These are phyloP conservation scores for Sebastes vulpes DNA, from an alignment of 2,797 vertebrate genomes.

Conservation along the genomic window DNA sequence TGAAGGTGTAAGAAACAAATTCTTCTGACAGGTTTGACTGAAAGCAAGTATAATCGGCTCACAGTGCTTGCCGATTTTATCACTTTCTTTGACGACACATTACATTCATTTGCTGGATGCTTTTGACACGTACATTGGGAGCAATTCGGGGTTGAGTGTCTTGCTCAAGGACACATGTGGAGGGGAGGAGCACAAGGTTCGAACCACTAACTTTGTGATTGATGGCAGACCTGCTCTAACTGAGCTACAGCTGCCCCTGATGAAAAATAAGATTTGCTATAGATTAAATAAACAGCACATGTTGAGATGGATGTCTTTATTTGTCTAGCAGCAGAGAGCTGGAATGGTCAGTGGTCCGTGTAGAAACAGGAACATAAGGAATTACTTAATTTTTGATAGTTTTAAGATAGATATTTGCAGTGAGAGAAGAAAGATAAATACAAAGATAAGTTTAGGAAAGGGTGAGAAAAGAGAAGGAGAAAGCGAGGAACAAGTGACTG, in stretches of 20 bases:
- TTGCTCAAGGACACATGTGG: not conserved
- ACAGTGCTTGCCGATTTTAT: not conserved
- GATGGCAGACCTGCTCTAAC: not conserved
- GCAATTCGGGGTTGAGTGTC: not conserved
- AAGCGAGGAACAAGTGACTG: constrained; percentile 1
- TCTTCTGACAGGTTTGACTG: not conserved
- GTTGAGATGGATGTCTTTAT: not conserved
- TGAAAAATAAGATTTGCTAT: constrained; percentile 5
- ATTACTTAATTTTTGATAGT: not conserved
- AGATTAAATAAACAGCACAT: constrained; percentile 9
- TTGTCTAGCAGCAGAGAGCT: not conserved
- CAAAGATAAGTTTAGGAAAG: not conserved
- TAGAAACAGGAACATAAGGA: not conserved
- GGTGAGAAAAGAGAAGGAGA: not conserved
- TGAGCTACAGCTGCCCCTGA: not conserved
- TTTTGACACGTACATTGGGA: not conserved
- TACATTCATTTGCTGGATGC: not conserved
- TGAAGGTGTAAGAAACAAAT: not conserved
- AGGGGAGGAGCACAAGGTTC: not conserved
- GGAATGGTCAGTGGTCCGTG: not conserved
- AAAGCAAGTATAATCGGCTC: not conserved
- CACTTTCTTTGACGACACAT: not conserved
- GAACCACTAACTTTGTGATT: not conserved
- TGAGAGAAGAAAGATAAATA: not conserved
- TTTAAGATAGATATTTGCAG: not conserved